Conservation (phyloP, 2,113 vertebrate genomes). For the Ginglymostoma cirratum region DNA sequence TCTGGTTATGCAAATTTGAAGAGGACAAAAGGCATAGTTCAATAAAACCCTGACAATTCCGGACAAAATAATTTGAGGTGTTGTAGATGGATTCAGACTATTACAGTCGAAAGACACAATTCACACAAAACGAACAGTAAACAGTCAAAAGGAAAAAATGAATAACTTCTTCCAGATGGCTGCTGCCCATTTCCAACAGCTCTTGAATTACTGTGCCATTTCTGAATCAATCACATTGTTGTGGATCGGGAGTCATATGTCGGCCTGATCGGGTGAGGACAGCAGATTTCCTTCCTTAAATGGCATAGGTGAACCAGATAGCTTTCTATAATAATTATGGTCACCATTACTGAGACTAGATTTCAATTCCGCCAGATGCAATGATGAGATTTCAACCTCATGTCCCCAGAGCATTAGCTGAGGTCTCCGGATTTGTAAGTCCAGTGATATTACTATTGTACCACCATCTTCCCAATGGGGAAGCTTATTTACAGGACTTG, state of each 20-base stretch:
- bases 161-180: not conserved
- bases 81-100: not conserved
- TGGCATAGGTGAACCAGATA: not conserved
- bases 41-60: not conserved
- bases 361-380: not conserved
- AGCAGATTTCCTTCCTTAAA: not conserved
- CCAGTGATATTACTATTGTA: not conserved
- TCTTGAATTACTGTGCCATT: not conserved
- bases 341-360: not conserved
- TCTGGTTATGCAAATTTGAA: not conserved
- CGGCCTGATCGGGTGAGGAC: not conserved
- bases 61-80: not conserved
- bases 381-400: not conserved
- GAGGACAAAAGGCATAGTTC: not conserved
- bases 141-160: not conserved
- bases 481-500: not conserved
- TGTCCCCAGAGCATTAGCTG: not conserved
- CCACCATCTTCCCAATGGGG: not conserved
- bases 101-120: too few species aligned
- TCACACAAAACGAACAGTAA: not conserved
- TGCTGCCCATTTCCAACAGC: not conserved
- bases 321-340: not conserved
- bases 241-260: not conserved
- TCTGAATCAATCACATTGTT: not conserved
- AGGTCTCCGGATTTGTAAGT: not conserved